These are phyloP conservation scores for Atherinomorus stipes DNA, from an alignment of 2,113 vertebrate genomes.

Conservation along the genomic window DNA sequence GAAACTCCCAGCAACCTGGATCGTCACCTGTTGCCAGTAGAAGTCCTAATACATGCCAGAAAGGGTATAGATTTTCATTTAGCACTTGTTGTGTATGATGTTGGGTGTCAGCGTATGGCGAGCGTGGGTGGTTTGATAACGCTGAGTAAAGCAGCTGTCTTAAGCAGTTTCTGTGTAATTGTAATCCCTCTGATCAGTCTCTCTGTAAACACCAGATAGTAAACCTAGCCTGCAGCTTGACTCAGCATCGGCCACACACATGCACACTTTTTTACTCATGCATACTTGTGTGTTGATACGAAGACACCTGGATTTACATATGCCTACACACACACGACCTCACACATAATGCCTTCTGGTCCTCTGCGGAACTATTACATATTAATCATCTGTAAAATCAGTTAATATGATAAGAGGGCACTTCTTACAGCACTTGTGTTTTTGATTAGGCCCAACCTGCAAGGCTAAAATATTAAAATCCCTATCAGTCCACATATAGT, in stretches of 20 bases:
- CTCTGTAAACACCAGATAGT: conserved; percentile 70
- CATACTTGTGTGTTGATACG: background rate
- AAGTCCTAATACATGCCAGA: conserved; percentile 33
- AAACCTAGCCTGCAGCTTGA: conserved; percentile 60
- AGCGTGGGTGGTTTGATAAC: conserved; percentile 60
- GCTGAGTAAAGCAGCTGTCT: conserved; percentile 67
- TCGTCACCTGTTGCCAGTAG: conserved; percentile 54
- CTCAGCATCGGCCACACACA: conserved; percentile 28
- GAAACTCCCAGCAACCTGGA: conserved; percentile 16
- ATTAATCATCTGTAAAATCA: conserved; percentile 24
- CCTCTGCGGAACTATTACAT: background rate
- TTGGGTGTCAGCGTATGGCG: conserved; percentile 44
- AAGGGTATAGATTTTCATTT: conserved; percentile 54
- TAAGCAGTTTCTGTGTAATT: conserved; percentile 71
- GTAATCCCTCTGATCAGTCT: conserved; percentile 70
- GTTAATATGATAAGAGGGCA: conserved; percentile 24
- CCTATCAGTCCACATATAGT: background rate
- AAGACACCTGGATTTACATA: conserved; percentile 15
- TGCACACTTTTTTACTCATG: background rate
- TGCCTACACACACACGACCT: background rate
- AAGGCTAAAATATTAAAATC: conserved; percentile 38
- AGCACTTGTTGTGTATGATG: conserved; percentile 50
- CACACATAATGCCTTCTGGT: background rate
- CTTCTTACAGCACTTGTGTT: conserved; percentile 48
- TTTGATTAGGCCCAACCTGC: conserved; percentile 47